These are phyloP conservation scores for Bibio marci DNA, from an alignment of 2,888 invertebrate genomes.

Conservation along the genomic window DNA sequence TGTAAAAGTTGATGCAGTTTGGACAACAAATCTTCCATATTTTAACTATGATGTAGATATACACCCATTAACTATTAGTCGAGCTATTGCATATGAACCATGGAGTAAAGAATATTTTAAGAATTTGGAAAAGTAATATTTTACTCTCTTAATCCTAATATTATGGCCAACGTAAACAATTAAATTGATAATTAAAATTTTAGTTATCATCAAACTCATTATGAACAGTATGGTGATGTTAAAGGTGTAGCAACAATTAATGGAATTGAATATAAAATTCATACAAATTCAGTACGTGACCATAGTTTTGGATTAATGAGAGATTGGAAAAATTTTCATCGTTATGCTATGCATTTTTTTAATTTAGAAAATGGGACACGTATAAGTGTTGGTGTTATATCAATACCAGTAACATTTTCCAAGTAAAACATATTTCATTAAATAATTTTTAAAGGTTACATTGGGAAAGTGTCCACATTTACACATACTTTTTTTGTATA, in stretches of 20 bases:
- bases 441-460: not conserved
- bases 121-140: constrained; percentile 38
- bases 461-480: no score
- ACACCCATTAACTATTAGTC: constrained; percentile 39
- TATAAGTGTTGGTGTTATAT: constrained; percentile 45
- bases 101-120: constrained; percentile 52
- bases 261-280: constrained; percentile 30
- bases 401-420: constrained; percentile 42
- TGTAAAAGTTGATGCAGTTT: constrained; percentile 39
- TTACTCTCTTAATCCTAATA: constrained; percentile 1
- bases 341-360: constrained; percentile 52
- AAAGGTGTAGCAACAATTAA: constrained; percentile 37
- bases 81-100: constrained; percentile 45
- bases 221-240: constrained; percentile 53
- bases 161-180: not conserved
- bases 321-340: constrained; percentile 49
- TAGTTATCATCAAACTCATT: constrained; percentile 56
- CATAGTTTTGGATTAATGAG: constrained; percentile 46
- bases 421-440: constrained; percentile 24
- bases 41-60: constrained; percentile 54
- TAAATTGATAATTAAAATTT: constrained; percentile 10
- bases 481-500: constrained; percentile 2
- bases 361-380: constrained; percentile 50
- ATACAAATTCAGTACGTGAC: constrained; percentile 46
- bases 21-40: constrained; percentile 39